Base-by-base conservation (phyloP, 2,888 invertebrate species). In the Boloria selene region DNA sequence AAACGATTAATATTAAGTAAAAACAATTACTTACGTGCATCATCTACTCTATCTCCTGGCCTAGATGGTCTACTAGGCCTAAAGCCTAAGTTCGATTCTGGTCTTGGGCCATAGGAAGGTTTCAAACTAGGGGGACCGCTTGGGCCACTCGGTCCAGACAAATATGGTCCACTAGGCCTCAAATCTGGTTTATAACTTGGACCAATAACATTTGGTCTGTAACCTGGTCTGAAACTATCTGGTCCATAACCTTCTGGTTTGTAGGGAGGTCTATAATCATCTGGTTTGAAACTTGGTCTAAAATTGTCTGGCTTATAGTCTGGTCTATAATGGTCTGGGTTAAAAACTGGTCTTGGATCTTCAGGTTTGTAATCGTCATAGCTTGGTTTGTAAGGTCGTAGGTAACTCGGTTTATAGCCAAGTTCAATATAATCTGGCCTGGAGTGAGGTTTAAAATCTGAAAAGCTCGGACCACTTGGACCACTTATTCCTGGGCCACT, bases 21-120 rank as follows among this genome's bases (percentile, higher is more conserved):
- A n/a, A 14, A n/a, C 5, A 16, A 10, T 26, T 45, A 68, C 71
- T 72, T 58, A 74, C 73, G 63, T 5, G 68, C 63, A n/a, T 70
- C 69, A 49, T 72, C 72, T 42, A 70, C 79, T 59, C 77, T 77
- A 60, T 74, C 76, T 3, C 75, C 75, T 0, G 75, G 74, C 47
- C 70, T 67, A 0, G 51, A 49, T 13, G 84, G 84, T 67, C 72
- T 78, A 14, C 67, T 69, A 7, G 77, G 74, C 14, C 58, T 65
- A 56, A 70, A 60, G 5, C 53, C 64, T 38, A 52, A 54, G 14
- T 65, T 49, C 14, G 54, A 52, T 31, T 60, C 64, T 45, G 68
- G 60, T 53, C 38, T 47, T 10, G 53, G 47, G 18, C 67, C 66
- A 18, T 70, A 68, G 2, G 67, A 63, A 22, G 73, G 73, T 38